These are phyloP conservation scores for Sebastes nivosus DNA, from an alignment of 2,797 vertebrate species.

Conservation along the genomic window DNA sequence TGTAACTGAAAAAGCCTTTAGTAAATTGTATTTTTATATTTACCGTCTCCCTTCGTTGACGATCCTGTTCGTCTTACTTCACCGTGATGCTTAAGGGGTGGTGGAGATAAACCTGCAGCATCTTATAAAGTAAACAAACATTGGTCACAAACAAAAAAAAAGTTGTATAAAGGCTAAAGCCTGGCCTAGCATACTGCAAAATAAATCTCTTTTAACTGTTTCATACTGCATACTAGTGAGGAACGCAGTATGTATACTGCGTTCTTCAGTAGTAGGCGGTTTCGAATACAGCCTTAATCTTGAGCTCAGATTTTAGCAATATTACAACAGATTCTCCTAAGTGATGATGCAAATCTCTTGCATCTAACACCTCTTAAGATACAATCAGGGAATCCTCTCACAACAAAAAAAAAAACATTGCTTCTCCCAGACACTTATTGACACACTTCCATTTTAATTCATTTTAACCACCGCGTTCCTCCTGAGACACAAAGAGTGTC, in stretches of 20 bases:
- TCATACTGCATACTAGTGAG: too few species aligned
- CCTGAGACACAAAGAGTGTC: constrained; percentile 72
- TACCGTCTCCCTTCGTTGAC: too few species aligned
- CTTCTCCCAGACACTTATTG: constrained; percentile 45
- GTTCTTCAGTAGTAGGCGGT: too few species aligned
- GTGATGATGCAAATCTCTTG: background rate
- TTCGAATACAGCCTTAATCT: background rate
- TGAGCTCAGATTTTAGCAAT: background rate
- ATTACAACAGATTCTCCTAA: background rate
- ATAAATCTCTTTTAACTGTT: too few species aligned
- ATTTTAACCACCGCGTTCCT: constrained; percentile 47
- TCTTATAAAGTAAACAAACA: too few species aligned
- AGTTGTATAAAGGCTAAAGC: too few species aligned
- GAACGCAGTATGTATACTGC: rapidly evolving
- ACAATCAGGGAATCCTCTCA: background rate
- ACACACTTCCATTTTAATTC: constrained; percentile 64
- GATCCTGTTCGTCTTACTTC: too few species aligned
- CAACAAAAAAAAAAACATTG: background rate
- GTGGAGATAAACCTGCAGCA: too few species aligned
- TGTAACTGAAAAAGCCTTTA: rapidly evolving
- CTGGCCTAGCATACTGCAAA: too few species aligned
- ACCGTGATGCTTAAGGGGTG: too few species aligned
- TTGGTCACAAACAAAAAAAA: too few species aligned
- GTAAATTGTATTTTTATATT: too few species aligned
- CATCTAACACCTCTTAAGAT: background rate